Evolutionary conservation across 2,888 invertebrate genomes (phyloP).

Genomic region (Orchesellides sinensis): DNA sequence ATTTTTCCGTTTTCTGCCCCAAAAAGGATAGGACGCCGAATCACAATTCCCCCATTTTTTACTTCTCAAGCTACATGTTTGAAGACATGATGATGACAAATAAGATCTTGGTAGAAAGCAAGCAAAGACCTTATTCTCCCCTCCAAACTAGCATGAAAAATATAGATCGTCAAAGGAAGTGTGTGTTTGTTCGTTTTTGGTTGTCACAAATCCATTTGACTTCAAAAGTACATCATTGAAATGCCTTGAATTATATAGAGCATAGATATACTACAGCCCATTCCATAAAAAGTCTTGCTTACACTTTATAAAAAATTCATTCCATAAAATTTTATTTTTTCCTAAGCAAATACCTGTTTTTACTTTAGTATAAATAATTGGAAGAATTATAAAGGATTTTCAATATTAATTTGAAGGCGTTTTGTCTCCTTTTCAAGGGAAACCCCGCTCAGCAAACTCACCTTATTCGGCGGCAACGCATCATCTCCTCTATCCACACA

Average conservation of each 20-base stretch:
- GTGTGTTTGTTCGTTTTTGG: constrained; percentile 37
- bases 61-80: not conserved
- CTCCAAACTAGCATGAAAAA: constrained; percentile 1
- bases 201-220: constrained; percentile 12
- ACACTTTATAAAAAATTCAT: not conserved
- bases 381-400: not conserved
- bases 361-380: not conserved
- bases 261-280: not conserved
- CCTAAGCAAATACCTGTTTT: too few species aligned
- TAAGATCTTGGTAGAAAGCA: constrained; percentile 46
- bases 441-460: constrained; percentile 80
- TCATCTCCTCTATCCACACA: constrained; percentile 74
- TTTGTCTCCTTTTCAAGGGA: constrained; percentile 78
- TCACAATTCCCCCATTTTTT: constrained; percentile 21
- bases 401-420: not conserved
- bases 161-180: not conserved
- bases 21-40: too few species aligned
- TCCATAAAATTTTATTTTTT: not conserved
- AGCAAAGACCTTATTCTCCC: constrained; percentile 30
- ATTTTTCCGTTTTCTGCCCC: not conserved
- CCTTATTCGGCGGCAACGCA: constrained; percentile 74
- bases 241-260: not conserved
- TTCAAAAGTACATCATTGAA: not conserved
- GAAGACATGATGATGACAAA: constrained; percentile 40
- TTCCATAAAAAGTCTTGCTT: not conserved